Base-by-base conservation (phyloP, 2,113 vertebrate species). In the Plotosus lineatus region DNA sequence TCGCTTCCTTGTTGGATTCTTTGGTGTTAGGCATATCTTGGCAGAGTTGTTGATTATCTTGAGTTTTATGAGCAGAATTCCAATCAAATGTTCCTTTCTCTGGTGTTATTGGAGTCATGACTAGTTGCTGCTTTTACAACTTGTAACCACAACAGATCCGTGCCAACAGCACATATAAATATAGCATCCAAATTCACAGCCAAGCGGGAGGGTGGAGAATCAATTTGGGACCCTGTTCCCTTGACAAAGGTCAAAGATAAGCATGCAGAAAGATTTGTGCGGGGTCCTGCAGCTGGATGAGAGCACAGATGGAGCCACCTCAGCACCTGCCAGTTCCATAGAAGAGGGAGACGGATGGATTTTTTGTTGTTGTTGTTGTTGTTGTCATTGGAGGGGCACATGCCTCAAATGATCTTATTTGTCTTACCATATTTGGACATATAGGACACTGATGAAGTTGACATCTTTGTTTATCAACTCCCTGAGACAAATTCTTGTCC, bases 141-240 rank as follows among this genome's bases (percentile, higher is more conserved):
- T 50, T 69, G 80, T 82, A 82, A 77, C 80, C 60, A 82, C 63
- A 82, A 69, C 80, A 82, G 69, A 82, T 44, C 50, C 40, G 33
- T 44, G 80, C 73, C 80, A 77, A 63, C 80, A 69, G 50, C 36
- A 12, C 73, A 69, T 68, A 76, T 82, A 82, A 82, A 82, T 82
- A 76, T 82, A 82, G 80, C 80, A 82, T 61, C 73, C 80, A 82
- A 82, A 53, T 56, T 40, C 50, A 44, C 21, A 26, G 66, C 51
- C 80, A 68, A 77, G 73, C 48, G 46, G 31, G 1, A 68, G 73
- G 80, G 80, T 82, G 80, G 73, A 82, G 73, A 82, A 77, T 69
- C 26, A 63, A 75, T 82, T 76, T 76, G 61, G 40, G 44, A 76
- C 9, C 60, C 36, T 44, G 50, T 69, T 76, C 28, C 38, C 61